Evolutionary conservation across 2,113 vertebrate species (phyloP).

Genomic region (Steatornis caripensis): DNA sequence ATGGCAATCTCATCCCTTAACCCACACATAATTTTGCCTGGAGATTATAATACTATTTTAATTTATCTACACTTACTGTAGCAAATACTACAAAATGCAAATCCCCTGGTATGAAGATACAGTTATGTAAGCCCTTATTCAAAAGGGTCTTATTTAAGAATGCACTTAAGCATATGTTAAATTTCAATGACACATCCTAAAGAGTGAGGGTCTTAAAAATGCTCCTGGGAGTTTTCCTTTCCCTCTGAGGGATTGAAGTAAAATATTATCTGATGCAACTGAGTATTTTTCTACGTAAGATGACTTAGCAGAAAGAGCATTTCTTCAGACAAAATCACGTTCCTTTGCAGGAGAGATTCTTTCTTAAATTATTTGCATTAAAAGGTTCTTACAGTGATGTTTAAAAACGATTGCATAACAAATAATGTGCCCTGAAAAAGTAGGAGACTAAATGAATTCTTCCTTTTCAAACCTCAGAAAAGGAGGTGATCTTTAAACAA

Average conservation of each 20-base stretch:
- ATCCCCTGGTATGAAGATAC: slow-evolving; percentile 26
- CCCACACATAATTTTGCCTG: slow-evolving; percentile 32
- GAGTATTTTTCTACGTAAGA: neutral
- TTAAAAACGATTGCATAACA: slow-evolving; percentile 17
- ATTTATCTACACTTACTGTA: slow-evolving; percentile 19
- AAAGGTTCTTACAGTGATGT: neutral
- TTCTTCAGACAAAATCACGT: neutral
- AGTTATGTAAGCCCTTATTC: slow-evolving; percentile 29
- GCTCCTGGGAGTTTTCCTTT: neutral
- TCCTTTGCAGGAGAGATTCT: slow-evolving; percentile 1
- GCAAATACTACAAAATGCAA: slow-evolving; percentile 37
- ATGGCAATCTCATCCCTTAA: neutral
- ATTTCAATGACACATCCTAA: neutral
- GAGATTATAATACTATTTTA: slow-evolving; percentile 46
- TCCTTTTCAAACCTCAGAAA: neutral
- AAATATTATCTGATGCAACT: neutral
- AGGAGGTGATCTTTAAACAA: neutral
- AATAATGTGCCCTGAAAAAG: neutral
- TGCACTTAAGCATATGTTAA: neutral
- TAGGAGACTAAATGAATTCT: neutral
- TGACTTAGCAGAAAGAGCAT: slow-evolving; percentile 47
- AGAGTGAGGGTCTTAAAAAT: slow-evolving; percentile 20
- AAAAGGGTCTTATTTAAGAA: slow-evolving; percentile 23
- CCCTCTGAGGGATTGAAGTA: neutral
- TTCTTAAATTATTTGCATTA: neutral